Evolutionary conservation across 2,888 invertebrate species (phyloP), one percentile per base, ranked within the genome.

Genomic region (Dryococelus australis): DNA sequence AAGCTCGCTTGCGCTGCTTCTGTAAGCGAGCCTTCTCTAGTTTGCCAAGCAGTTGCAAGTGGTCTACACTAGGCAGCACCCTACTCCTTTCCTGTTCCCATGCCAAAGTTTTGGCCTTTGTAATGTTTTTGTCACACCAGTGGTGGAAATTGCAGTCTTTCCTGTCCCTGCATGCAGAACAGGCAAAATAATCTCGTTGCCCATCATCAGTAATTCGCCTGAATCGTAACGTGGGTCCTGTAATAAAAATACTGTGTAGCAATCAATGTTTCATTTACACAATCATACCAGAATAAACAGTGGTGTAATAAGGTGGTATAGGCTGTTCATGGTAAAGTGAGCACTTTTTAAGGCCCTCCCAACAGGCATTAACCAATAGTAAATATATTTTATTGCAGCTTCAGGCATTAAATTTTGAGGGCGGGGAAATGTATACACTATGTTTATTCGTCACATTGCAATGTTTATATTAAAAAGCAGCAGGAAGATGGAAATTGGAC

Each of bases 161-260:
- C 89, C 96, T 94, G 91, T 97, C 96, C 87, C 98, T 94, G 91
- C 96, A 97, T 0, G 97, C 96, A 0, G 98, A 95, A 92, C 98
- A 98, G 0, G 96, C 96, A 92, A 94, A 98, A 92, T 95, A 98
- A 89, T 93, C 93, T 79, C 94, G 93, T 87, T 94, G 93, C 89
- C 93, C 93, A 4, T 92, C 93, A 85, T 93, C 90, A 0, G 90
- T 88, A 84, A 90, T 88, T 83, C 92, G 92, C 87, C 89, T 88
- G 93, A 97, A 97, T 86, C 96, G 92, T 87, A 97, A 92, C 10
- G 96, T 95, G 83, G 97, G 97, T 0, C 93, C 93, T 93, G 85
- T 27, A 87, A 89, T 20, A 86, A 85, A 85, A 89, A 86, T 85
- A 35, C 43, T 80, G 84, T 47, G n/a, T n/a, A 9, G 80, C 24